Evolutionary conservation across 2,888 invertebrate genomes (phyloP), one percentile per base, ranked within the genome.

Genomic region (Agrenia bidenticulata): DNA sequence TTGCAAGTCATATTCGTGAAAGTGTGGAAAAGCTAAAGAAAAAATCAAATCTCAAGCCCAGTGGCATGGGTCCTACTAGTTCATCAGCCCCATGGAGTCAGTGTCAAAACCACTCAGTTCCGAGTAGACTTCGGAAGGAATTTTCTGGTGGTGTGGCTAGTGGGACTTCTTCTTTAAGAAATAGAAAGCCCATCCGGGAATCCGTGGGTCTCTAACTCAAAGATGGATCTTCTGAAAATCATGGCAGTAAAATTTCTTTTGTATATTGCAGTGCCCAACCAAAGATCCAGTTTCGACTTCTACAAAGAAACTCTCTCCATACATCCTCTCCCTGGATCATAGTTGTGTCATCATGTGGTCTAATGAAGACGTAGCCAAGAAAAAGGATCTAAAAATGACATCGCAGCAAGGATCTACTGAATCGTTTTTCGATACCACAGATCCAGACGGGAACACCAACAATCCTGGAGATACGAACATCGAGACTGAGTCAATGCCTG

Each of bases 261-360:
- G n/a, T n/a, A n/a, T n/a, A n/a, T n/a, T 55, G 2, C 17, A 55
- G 37, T 2, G 7, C n/a, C 17, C 4, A 55, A 37, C n/a, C 5
- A 19, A 5, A 37, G 37, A 55, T 4, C 32, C 19, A 24, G 5
- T 5, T 19, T 21, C 51, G 21, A 7, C 42, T 4, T 39, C 57
- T 17, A 41, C 57, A 19, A 57, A 57, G 23, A 37, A 32, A 27
- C 23, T 37, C 41, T 24, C 57, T 1, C 63, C 55, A 1, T 63
- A 63, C 27, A 41, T 67, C 21, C 9, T 67, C 15, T 39, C 69
- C 0, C 5, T 70, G 15, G 70, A 70, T 32, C 70, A 66, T 24
- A 67, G 66, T 26, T 70, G 70, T 27, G 51, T 70, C 1, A 59
- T 67, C 15, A 51, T 70, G 11, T 60, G 66, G 32, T 64, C 70